These are phyloP conservation scores for Xylota segnis DNA, from an alignment of 2,888 invertebrate species.

Conservation along the genomic window DNA sequence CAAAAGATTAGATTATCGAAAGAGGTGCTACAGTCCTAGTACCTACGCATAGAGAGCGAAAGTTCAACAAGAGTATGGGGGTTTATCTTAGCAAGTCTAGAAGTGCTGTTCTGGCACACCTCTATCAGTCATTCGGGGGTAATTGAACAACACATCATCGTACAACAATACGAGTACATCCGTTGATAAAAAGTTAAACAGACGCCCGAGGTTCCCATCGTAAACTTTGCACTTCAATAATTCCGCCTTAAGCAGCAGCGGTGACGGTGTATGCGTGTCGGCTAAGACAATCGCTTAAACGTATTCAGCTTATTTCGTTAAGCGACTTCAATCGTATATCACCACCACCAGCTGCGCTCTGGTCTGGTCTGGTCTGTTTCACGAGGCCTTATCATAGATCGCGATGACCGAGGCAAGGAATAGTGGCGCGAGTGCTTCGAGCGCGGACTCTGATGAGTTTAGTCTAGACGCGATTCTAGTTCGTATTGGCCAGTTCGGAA, in stretches of 20 bases:
- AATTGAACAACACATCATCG: constrained; percentile 37
- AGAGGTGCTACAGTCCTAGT: neutral
- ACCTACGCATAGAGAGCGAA: constrained; percentile 31
- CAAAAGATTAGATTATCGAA: constrained; percentile 6
- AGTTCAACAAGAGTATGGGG: neutral
- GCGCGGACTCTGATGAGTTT: constrained; percentile 78
- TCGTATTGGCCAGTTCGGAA: constrained; percentile 87
- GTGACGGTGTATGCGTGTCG: neutral
- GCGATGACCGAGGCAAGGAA: constrained; percentile 52
- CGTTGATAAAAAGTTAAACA: constrained; percentile 17
- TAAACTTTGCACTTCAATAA: constrained; percentile 26
- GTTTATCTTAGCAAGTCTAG: constrained; percentile 28
- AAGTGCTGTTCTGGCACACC: constrained; percentile 6
- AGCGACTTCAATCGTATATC: constrained; percentile 55
- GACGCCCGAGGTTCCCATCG: constrained; percentile 6
- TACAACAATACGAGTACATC: too few species aligned
- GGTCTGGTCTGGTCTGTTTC: constrained; percentile 12
- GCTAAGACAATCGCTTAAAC: constrained; percentile 19
- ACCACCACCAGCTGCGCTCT: constrained; percentile 39
- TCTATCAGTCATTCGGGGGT: constrained; percentile 33
- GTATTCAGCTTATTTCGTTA: constrained; percentile 45
- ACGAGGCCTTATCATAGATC: constrained; percentile 22
- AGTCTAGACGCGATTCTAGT: constrained; percentile 81
- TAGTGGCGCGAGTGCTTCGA: constrained; percentile 25
- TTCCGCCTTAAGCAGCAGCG: neutral